Conservation (phyloP, 2,888 invertebrate genomes). For the Patella pellucida region DNA sequence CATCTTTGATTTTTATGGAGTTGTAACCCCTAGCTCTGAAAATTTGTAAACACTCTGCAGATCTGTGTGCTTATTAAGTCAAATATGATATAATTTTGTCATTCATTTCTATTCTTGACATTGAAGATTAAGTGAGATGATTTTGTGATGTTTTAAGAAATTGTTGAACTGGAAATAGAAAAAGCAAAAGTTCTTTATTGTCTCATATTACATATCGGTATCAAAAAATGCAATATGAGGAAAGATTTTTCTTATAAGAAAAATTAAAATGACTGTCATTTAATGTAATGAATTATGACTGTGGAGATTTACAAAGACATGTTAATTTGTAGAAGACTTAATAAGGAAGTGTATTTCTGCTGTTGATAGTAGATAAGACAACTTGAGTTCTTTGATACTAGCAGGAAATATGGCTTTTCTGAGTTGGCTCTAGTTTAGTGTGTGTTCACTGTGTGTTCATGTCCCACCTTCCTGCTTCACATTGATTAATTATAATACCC, state of each 20-base stretch:
- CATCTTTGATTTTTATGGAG: too few relatives aligned
- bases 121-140: not conserved
- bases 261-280: too few relatives aligned
- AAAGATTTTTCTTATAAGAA: not conserved
- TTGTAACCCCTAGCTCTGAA: too few relatives aligned
- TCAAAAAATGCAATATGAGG: not conserved
- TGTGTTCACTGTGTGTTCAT: too few relatives aligned
- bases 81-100: not conserved
- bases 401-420: slow-evolving; percentile 1
- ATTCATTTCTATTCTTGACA: not conserved
- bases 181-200: not conserved
- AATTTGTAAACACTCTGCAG: not conserved
- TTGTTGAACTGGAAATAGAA: too few relatives aligned
- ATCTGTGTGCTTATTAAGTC: not conserved
- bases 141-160: too few relatives aligned
- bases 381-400: slow-evolving; percentile 3
- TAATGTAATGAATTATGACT: too few relatives aligned
- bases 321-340: too few relatives aligned
- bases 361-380: slow-evolving; percentile 9
- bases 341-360: not conserved
- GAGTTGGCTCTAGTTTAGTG: too few relatives aligned
- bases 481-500: too few relatives aligned
- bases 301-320: too few relatives aligned
- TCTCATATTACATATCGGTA: not conserved
- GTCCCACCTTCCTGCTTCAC: too few relatives aligned